These are phyloP conservation scores for Phycodurus eques DNA, from an alignment of 2,113 vertebrate species.

Conservation along the genomic window DNA sequence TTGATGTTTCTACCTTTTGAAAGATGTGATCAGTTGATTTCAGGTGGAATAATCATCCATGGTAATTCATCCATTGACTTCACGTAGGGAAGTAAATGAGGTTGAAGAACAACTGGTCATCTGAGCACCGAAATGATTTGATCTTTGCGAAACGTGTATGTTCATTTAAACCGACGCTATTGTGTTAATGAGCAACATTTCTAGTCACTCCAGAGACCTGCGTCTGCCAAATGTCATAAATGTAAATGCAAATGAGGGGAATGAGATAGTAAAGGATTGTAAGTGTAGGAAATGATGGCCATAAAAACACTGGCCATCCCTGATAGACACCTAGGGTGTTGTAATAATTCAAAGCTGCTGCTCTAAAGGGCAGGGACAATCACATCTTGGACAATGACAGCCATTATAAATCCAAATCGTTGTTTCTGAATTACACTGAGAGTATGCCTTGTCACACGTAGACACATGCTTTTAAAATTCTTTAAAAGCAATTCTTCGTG, in stretches of 20 bases:
- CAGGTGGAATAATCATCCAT: neutral
- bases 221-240: conserved; percentile 21
- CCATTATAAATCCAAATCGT: conserved; percentile 6
- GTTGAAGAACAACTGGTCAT: conserved; percentile 3
- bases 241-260: conserved; percentile 13
- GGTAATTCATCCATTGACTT: neutral
- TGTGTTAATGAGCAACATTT: conserved; percentile 20
- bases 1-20: conserved; percentile 4
- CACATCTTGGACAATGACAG: conserved; percentile 1
- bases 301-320: conserved; percentile 7
- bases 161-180: neutral
- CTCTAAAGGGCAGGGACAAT: conserved; percentile 16
- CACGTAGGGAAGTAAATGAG: conserved; percentile 3
- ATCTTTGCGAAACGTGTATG: conserved; percentile 1
- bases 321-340: conserved; percentile 1
- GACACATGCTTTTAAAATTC: neutral
- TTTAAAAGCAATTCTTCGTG: neutral
- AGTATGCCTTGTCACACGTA: neutral
- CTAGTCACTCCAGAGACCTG: neutral
- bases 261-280: conserved; percentile 6
- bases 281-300: conserved; percentile 5
- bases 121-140: conserved; percentile 3
- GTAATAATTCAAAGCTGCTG: conserved; percentile 10
- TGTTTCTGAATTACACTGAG: neutral
- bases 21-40: conserved; percentile 13